These are phyloP conservation scores for Passer domesticus DNA, from an alignment of 2,113 vertebrate genomes.

Conservation along the genomic window DNA sequence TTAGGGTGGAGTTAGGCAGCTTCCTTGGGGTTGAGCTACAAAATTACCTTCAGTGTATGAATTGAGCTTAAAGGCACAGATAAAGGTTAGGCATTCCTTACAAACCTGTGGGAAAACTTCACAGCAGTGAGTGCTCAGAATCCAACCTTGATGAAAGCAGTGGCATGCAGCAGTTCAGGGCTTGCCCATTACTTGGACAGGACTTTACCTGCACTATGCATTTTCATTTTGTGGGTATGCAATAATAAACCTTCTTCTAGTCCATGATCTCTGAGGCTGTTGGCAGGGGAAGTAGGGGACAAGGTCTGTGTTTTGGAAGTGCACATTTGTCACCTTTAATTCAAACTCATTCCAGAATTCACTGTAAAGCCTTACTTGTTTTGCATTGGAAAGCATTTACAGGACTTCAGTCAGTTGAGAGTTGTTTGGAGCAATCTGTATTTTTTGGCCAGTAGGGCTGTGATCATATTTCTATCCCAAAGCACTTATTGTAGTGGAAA, in stretches of 20 bases:
- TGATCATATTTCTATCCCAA: background rate
- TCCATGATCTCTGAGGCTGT: background rate
- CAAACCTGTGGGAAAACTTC: background rate
- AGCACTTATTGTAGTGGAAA: background rate
- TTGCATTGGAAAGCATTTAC: background rate
- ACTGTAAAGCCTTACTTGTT: background rate
- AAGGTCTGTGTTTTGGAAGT: background rate
- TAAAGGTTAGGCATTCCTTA: background rate
- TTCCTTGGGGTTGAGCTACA: background rate
- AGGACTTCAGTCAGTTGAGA: background rate
- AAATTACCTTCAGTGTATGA: background rate
- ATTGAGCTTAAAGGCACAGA: background rate
- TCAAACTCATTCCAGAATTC: background rate
- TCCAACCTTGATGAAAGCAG: background rate
- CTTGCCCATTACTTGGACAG: background rate
- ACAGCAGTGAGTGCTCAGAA: background rate
- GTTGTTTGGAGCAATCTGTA: background rate
- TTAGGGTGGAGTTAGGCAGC: constrained; percentile 6
- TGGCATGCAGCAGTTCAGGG: background rate
- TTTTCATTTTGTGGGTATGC: background rate
- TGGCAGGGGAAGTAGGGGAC: background rate
- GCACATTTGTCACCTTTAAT: background rate
- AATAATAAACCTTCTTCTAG: background rate
- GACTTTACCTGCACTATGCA: background rate
- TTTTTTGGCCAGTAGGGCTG: background rate